Base-by-base conservation (phyloP, 2,113 vertebrate species). In the Ranitomeya variabilis region DNA sequence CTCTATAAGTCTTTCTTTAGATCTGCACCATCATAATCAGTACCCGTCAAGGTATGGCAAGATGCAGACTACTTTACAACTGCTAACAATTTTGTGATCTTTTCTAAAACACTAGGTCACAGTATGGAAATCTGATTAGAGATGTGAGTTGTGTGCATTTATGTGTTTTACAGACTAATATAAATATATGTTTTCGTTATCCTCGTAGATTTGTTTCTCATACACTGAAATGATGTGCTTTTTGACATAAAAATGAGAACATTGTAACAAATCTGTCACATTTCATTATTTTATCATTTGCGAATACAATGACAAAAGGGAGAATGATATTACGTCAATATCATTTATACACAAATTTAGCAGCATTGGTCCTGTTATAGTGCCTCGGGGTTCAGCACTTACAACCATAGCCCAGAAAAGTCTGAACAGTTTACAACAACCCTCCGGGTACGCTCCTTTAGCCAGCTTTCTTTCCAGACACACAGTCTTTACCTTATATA, bases 401-500 rank as follows among this genome's bases (percentile, higher is more conserved):
- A 51, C 15, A 18, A 18, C 15, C 7, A 7, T 45, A 74, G 31
- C 45, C 71, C 71, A 74, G 31, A 45, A 74, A 26, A 3, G 66
- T 26, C 23, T 23, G 37, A 74, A 74, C 15, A 45, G 71, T 74
- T 74, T 74, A 74, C 71, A 37, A 45, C 26, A 31, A 18, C 26
- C 69, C 69, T 74, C 71, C 10, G 11, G 26, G 31, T 31, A 16
- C 15, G 2, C 6, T 74, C 31, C 21, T 69, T 23, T 2, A 26
- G n/a, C 66, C 71, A 74, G 9, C 71, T 74, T 45, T 74, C 71
- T 74, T 74, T 74, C 69, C 31, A 74, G 71, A 74, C 71, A 19
- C 71, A 31, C 5, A 16, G 69, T 74, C 71, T 51, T 74, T 74
- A 74, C 71, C 71, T 45, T 74, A 74, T 74, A 74, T 74, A 74